phyloP scores from a whole-genome alignment of 2,888 invertebrate genomes.

The Eristalis tenax region DNA sequence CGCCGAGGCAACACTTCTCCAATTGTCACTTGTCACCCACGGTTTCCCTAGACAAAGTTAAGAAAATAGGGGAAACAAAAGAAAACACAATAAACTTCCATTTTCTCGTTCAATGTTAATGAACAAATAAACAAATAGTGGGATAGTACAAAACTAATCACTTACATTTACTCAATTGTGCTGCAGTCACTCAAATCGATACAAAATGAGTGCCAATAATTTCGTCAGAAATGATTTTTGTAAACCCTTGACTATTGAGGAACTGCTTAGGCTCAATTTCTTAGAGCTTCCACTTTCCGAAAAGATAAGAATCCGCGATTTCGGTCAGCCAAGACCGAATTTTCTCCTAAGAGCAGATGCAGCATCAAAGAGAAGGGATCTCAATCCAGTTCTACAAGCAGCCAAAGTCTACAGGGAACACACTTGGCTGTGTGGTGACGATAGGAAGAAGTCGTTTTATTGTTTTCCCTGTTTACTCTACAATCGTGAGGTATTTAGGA shows the following conservation, averaged over 20 bases:
- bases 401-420: conserved; percentile 44
- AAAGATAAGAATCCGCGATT: conserved; percentile 41
- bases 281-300: conserved; percentile 39
- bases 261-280: conserved; percentile 34
- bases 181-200: background rate
- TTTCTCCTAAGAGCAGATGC: conserved; percentile 17
- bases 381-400: background rate
- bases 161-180: conserved; percentile 8
- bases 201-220: conserved; percentile 33
- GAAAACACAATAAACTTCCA: background rate
- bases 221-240: background rate
- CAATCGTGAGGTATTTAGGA: conserved; percentile 7
- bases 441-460: conserved; percentile 23
- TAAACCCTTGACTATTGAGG: conserved; percentile 20
- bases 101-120: background rate
- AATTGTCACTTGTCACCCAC: background rate
- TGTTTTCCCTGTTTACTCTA: conserved; percentile 53
- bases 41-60: background rate
- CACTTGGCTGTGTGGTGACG: conserved; percentile 57
- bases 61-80: background rate
- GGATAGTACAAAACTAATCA: background rate
- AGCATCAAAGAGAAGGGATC: background rate
- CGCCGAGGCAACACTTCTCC: background rate
- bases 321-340: conserved; percentile 49
- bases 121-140: background rate